Conservation (phyloP, 2,797 vertebrate genomes). For the Salarias fasciatus region DNA sequence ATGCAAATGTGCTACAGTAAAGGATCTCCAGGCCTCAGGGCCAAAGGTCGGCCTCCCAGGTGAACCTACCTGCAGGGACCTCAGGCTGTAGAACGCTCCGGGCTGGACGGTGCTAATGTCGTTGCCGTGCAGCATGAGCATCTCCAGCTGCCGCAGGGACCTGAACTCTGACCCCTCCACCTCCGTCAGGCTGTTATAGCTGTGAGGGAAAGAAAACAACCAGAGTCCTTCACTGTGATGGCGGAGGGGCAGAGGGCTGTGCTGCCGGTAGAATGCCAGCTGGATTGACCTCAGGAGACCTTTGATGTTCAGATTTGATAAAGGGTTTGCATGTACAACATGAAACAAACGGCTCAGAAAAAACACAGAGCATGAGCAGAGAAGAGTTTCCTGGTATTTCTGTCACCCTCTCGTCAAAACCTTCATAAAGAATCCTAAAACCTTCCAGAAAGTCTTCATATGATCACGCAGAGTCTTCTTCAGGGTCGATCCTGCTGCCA, state of each 20-base stretch:
- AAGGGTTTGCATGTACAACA: background rate
- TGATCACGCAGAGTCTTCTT: background rate
- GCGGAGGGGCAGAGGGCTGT: no score
- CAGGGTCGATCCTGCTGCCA: constrained; percentile 7
- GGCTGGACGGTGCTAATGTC: constrained; percentile 78
- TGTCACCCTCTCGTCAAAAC: background rate
- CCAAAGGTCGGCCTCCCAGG: no score
- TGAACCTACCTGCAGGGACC: constrained; percentile 81
- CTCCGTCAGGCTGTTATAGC: constrained; percentile 84
- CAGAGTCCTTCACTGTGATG: constrained; percentile 12
- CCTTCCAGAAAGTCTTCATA: no score
- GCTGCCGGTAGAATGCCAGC: no score
- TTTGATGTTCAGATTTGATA: constrained; percentile 24
- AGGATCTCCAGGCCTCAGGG: no score
- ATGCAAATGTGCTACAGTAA: no score
- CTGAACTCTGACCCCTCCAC: constrained; percentile 80
- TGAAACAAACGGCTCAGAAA: no score
- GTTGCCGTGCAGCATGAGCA: constrained; percentile 88
- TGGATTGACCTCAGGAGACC: constrained; percentile 21
- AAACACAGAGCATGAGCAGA: background rate
- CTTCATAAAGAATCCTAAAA: background rate
- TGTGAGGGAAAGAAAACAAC: constrained; percentile 57
- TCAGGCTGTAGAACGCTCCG: constrained; percentile 82
- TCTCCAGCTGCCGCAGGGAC: constrained; percentile 81
- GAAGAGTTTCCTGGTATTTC: background rate